Percentiles rank a stretch among this genome's conserved stretches.
Evolutionary conservation across 2,113 vertebrate genomes (phyloP).

Genomic region (Orthochromis malagaraziensis): DNA sequence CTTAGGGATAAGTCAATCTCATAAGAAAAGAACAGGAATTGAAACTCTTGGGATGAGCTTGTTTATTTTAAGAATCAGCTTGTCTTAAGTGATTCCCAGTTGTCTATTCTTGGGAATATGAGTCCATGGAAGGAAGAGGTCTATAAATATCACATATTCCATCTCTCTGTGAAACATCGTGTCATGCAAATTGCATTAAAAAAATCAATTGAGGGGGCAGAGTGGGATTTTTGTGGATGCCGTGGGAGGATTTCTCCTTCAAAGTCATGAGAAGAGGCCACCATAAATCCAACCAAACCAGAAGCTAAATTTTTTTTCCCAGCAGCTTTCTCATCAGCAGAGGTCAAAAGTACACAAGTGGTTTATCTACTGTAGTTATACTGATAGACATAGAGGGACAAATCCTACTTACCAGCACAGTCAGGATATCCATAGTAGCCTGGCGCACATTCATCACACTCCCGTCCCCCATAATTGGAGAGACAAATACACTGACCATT

Average conservation of each 20-base stretch:
- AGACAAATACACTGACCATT: slow-evolving; percentile 69
- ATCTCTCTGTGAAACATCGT: slow-evolving; percentile 3
- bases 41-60: neutral
- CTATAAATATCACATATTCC: neutral
- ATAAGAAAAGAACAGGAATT: neutral
- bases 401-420: slow-evolving; percentile 68
- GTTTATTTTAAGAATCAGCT: neutral
- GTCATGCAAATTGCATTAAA: neutral
- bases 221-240: neutral
- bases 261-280: slow-evolving; percentile 45
- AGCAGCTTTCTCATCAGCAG: neutral
- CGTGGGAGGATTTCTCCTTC: slow-evolving; percentile 30
- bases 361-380: neutral
- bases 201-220: neutral
- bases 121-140: slow-evolving; percentile 16
- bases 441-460: slow-evolving; percentile 65
- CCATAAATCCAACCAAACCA: neutral
- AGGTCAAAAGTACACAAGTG: neutral
- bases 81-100: slow-evolving; percentile 7
- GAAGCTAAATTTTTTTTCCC: slow-evolving; percentile 12
- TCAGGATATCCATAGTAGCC: slow-evolving; percentile 74
- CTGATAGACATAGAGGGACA: neutral
- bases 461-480: slow-evolving; percentile 53
- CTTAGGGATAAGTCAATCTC: neutral
- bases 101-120: neutral